Percentiles rank a stretch among this genome's conserved stretches.
These are phyloP conservation scores for Dendroctonus valens DNA, from an alignment of 1,140 invertebrate genomes.

Conservation along the genomic window DNA sequence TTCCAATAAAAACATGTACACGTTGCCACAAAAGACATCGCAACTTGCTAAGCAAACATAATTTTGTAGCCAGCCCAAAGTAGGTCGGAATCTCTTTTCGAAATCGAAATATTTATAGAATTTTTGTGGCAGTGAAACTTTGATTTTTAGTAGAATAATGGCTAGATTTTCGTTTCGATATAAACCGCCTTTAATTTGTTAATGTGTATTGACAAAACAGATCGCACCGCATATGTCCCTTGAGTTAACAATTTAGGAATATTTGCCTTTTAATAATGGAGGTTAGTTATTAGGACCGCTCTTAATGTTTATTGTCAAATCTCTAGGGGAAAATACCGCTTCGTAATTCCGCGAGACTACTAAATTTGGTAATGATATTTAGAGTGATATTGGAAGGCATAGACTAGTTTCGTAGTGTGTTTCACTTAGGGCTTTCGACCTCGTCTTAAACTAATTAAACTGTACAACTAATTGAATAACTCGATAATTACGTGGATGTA, in stretches of 20 bases:
- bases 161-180: too few species aligned
- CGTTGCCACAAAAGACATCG: too few species aligned
- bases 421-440: background rate
- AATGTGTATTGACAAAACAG: too few species aligned
- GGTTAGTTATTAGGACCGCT: constrained; percentile 2
- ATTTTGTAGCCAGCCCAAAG: too few species aligned
- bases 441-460: constrained; percentile 5
- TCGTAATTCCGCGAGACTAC: background rate
- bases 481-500: background rate
- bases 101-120: too few species aligned
- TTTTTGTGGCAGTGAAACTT: too few species aligned
- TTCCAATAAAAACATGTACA: too few species aligned
- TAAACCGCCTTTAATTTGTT: too few species aligned
- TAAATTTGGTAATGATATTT: constrained; percentile 6
- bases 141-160: too few species aligned
- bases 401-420: constrained; percentile 4
- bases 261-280: constrained; percentile 3
- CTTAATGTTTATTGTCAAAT: constrained; percentile 9
- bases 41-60: too few species aligned
- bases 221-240: background rate
- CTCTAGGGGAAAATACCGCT: background rate
- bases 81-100: too few species aligned
- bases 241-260: background rate
- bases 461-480: background rate
- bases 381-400: constrained; percentile 4